Conservation (phyloP, 2,113 vertebrate genomes). For the Callionymus lyra region DNA sequence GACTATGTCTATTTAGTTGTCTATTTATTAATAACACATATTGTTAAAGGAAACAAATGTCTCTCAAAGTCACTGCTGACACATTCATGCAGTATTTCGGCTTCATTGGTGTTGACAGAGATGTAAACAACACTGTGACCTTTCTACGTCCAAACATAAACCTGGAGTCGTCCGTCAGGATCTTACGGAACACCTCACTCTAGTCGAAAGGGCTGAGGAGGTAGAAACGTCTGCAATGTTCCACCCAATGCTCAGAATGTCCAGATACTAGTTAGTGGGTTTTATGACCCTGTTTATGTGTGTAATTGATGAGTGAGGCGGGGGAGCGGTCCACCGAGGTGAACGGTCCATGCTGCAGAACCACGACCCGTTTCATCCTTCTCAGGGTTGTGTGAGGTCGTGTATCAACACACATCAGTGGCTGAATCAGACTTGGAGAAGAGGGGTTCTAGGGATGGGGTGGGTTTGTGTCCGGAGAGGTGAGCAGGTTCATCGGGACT, state of each 20-base stretch:
- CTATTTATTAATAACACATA: no score
- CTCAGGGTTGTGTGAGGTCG: slow-evolving; percentile 5
- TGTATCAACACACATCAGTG: slow-evolving; percentile 21
- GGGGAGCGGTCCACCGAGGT: slow-evolving; percentile 13
- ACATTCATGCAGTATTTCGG: no score
- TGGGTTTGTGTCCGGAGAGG: slow-evolving; percentile 40
- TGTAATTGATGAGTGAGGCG: slow-evolving; percentile 20
- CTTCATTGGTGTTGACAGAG: no score
- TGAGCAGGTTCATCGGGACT: slow-evolving; percentile 58
- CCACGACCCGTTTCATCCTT: slow-evolving; percentile 1
- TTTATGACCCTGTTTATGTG: slow-evolving; percentile 14
- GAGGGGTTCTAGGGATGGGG: background rate
- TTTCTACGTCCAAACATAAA: no score
- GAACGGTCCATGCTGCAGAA: slow-evolving; percentile 7
- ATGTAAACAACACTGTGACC: no score
- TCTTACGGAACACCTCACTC: no score
- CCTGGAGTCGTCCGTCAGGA: no score
- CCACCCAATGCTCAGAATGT: slow-evolving; percentile 1
- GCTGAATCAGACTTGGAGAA: slow-evolving; percentile 20
- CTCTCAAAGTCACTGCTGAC: no score
- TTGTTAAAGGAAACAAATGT: no score
- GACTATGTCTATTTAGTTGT: no score
- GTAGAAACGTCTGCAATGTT: background rate
- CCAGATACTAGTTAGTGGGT: background rate
- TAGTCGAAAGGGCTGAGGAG: no score